Conservation (phyloP, 2,797 vertebrate genomes). For the Cossypha polioptera region DNA sequence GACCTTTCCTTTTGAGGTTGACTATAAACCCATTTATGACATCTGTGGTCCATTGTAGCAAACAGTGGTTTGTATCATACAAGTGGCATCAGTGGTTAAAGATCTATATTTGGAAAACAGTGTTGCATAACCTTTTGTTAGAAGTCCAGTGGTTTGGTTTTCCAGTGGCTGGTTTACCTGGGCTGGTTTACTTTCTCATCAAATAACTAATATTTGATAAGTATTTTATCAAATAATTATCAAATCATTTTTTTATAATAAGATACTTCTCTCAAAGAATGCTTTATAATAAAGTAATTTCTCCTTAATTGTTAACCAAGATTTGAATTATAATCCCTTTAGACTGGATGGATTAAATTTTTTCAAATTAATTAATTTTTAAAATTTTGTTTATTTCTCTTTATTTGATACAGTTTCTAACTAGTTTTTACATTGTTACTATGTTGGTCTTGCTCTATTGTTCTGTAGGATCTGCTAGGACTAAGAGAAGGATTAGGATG, state of each 20-base stretch:
- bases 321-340: background rate
- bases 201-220: background rate
- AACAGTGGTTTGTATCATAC: background rate
- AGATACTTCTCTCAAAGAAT: background rate
- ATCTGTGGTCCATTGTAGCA: background rate
- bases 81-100: background rate
- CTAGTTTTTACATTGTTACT: background rate
- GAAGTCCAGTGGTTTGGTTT: background rate
- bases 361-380: background rate
- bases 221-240: too few relatives aligned
- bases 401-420: background rate
- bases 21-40: background rate
- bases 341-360: background rate
- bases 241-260: too few relatives aligned
- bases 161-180: background rate
- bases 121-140: background rate
- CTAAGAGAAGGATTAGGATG: background rate
- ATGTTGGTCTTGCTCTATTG: accelerated
- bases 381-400: background rate
- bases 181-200: background rate
- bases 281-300: background rate
- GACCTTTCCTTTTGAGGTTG: background rate
- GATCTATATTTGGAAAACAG: background rate
- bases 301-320: background rate
- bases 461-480: background rate